Conservation (phyloP, 2,888 invertebrate species). For the Cantharis rufa region DNA sequence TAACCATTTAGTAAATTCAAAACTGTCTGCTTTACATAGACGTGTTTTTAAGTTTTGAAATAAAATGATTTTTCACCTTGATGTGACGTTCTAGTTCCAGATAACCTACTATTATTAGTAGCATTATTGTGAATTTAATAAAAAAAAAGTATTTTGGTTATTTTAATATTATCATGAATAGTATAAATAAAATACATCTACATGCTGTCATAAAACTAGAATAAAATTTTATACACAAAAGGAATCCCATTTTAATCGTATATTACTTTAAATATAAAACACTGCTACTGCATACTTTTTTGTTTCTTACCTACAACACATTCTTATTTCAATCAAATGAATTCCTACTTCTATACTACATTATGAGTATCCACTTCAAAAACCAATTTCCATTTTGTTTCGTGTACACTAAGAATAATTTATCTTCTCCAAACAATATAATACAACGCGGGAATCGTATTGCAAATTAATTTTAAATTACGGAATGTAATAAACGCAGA, state of each 20-base stretch:
- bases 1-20: not conserved
- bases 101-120: not conserved
- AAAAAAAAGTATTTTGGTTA: not conserved
- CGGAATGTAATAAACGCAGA: slow-evolving; percentile 30
- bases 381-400: slow-evolving; percentile 31
- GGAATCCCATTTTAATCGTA: not conserved
- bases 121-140: not conserved
- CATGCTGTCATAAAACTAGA: not conserved
- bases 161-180: too few relatives aligned
- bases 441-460: slow-evolving; percentile 30
- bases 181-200: not conserved
- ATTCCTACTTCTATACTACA: slow-evolving; percentile 20
- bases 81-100: too few relatives aligned
- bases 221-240: not conserved
- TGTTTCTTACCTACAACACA: not conserved
- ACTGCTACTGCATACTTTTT: not conserved
- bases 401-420: slow-evolving; percentile 29
- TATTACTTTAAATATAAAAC: not conserved
- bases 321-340: slow-evolving; percentile 21
- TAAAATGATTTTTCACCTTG: too few relatives aligned
- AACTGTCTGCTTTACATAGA: not conserved
- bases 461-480: slow-evolving; percentile 32
- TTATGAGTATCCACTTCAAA: slow-evolving; percentile 30
- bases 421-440: slow-evolving; percentile 31
- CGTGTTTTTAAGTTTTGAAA: too few relatives aligned